Percentiles rank a stretch among this genome's conserved stretches.
phyloP scores from a whole-genome alignment of 2,888 invertebrate species.

The Oscheius onirici region DNA sequence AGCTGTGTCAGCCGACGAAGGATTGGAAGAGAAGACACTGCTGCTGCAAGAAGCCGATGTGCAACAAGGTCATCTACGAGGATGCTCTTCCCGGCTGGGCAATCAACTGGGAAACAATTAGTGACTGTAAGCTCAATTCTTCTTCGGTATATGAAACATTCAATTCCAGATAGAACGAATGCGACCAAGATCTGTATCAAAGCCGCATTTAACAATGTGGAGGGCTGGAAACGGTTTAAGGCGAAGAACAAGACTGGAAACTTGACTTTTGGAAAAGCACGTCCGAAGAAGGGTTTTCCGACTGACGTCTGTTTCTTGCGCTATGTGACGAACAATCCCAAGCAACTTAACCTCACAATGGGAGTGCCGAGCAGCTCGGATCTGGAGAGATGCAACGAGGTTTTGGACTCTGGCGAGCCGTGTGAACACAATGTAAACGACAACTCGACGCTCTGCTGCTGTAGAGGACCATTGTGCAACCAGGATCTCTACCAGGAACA shows the following conservation, averaged over 20 bases:
- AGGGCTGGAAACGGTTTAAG: not conserved
- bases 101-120: not conserved
- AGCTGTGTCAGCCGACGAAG: not conserved
- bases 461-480: not conserved
- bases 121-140: not conserved
- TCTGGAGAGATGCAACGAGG: not conserved
- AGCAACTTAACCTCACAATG: no score
- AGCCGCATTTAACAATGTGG: not conserved
- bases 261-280: not conserved
- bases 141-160: not conserved
- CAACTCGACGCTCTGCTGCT: not conserved
- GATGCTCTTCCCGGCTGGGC: conserved; percentile 6
- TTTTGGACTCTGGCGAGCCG: not conserved
- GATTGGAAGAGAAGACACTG: not conserved
- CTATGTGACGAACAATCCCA: not conserved
- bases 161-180: not conserved
- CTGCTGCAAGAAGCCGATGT: conserved; percentile 5
- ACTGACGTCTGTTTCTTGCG: not conserved
- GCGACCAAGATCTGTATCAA: not conserved
- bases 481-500: not conserved
- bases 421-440: not conserved
- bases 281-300: not conserved
- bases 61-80: conserved; percentile 1
- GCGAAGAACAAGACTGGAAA: not conserved
- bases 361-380: not conserved